phyloP scores from a whole-genome alignment of 1,140 invertebrate genomes.

The Nasonia vitripennis region DNA sequence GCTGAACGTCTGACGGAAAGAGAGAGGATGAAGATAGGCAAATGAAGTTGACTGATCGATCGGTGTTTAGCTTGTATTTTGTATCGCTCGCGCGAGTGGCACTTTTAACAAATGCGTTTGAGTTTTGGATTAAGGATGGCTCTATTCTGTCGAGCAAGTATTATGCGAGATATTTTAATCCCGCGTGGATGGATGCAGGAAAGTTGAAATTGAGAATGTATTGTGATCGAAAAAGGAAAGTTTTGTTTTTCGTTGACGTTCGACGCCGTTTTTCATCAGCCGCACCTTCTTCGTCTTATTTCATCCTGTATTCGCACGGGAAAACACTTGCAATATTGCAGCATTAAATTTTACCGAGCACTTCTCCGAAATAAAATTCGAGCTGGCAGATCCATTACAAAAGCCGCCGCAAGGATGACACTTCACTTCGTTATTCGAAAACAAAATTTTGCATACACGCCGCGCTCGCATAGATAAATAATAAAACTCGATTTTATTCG shows the following conservation, averaged over 20 bases:
- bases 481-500: background rate
- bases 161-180: no score
- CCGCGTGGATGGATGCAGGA: no score
- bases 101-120: no score
- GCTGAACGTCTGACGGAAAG: background rate
- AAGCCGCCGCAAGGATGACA: background rate
- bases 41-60: conserved; percentile 15
- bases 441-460: background rate
- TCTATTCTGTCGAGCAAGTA: background rate
- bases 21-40: conserved; percentile 33
- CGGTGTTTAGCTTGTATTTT: background rate
- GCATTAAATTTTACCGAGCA: conserved; percentile 1
- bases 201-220: no score
- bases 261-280: background rate
- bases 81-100: no score
- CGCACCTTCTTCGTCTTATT: no score
- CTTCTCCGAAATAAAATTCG: background rate
- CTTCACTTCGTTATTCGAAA: background rate
- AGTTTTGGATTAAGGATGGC: background rate
- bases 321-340: conserved; percentile 1
- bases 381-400: background rate
- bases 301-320: background rate
- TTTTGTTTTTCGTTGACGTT: background rate
- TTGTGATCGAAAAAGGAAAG: no score
- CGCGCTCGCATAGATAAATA: background rate